phyloP scores from a whole-genome alignment of 2,113 vertebrate genomes.

The Podarcis cretensis region DNA sequence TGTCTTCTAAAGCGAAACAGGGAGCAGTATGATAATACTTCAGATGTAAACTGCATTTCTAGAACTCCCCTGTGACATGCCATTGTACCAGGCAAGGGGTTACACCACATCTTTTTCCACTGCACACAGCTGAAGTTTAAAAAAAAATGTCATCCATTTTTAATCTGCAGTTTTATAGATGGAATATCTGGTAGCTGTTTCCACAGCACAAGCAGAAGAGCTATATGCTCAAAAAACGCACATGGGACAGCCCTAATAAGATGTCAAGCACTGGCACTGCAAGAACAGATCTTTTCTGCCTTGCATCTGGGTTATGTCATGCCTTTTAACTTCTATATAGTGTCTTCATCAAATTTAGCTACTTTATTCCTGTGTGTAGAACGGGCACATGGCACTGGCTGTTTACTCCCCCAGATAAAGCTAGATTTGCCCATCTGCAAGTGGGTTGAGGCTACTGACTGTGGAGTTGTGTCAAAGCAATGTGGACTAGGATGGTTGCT shows the following conservation, averaged over 20 bases:
- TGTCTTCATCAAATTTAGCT: background rate
- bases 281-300: too few relatives aligned
- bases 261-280: background rate
- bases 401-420: background rate
- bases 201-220: background rate
- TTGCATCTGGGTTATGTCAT: slow-evolving; percentile 12
- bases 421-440: background rate
- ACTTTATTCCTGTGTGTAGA: background rate
- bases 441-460: background rate
- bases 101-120: background rate
- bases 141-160: background rate
- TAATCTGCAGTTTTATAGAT: background rate
- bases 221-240: background rate
- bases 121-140: background rate
- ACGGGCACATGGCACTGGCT: background rate
- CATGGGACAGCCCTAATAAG: background rate
- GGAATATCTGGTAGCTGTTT: background rate
- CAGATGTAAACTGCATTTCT: background rate
- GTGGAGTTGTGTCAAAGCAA: background rate
- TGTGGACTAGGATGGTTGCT: slow-evolving; percentile 23
- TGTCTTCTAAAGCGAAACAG: background rate
- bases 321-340: background rate
- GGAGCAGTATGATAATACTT: background rate
- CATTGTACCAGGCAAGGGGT: background rate
- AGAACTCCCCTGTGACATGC: background rate